Base-by-base conservation (phyloP, 2,113 vertebrate species). In the Mesitornis unicolor region DNA sequence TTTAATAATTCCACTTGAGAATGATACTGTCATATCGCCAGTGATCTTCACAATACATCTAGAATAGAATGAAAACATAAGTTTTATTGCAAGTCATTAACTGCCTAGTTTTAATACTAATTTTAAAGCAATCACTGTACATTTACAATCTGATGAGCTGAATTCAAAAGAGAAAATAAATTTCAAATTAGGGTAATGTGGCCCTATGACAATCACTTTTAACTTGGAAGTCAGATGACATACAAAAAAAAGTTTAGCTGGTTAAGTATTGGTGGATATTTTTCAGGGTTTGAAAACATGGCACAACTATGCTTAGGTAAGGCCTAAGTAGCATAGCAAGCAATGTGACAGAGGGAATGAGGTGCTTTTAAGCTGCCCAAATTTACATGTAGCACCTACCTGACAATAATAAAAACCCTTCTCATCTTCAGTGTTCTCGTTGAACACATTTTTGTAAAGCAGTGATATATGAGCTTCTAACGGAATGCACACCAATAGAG, bases 21-120 rank as follows among this genome's bases (percentile, higher is more conserved):
- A 99, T 16, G 99, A 99, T 60, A 99, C 84, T 9, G 99, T 99
- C 99, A 99, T 98, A 85, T 99, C 99, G 81, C 99, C 99, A 67
- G 99, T 99, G 88, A 99, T 99, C 98, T 99, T 99, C 97, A 99
- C 99, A 94, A 99, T 99, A 94, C 99, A 99, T 97, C 99, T 97
- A 63, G 70, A 85, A 94, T 61, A 96, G 17, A 96, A 63, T 51
- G 43, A 90, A 97, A 92, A 75, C 29, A 51, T 53, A 12, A 88
- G 73, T 67, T 96, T 85, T 67, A 64, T 59, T 90, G 84, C 50
- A 81, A 90, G 12, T 90, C 69, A 89, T 81, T 87, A 71, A 26
- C 47, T 77, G n/a, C 25, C 57, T 78, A 33, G 26, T 31, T 92
- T 61, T 53, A 81, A 65, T 36, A 61, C 8, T 48, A 42, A 69